Evolutionary conservation across 92 coral and sea anemone species (phyloP).

Genomic region (Epizoanthus ramosus): DNA sequence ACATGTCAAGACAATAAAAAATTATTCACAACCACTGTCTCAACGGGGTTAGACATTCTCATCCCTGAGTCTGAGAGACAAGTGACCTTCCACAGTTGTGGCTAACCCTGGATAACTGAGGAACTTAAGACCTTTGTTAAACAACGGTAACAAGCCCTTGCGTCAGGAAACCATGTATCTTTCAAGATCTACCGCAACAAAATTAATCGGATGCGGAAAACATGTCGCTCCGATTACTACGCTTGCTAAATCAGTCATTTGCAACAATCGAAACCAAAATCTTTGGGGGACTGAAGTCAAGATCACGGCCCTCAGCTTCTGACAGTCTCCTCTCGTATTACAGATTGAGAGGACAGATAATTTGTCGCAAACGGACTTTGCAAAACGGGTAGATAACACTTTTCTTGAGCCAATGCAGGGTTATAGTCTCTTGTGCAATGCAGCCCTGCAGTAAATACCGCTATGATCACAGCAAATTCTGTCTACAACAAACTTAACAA

Average conservation of each 20-base stretch:
- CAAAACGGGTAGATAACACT: not conserved
- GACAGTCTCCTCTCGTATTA: not conserved
- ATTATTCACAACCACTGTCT: slow-evolving; percentile 16
- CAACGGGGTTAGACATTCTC: slow-evolving; percentile 25
- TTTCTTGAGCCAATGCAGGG: slow-evolving; percentile 7
- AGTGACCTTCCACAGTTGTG: slow-evolving; percentile 17
- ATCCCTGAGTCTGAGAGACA: slow-evolving; percentile 25
- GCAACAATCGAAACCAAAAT: slow-evolving; percentile 14
- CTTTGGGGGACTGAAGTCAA: slow-evolving; percentile 36
- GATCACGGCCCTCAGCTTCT: not conserved
- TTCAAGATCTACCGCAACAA: slow-evolving; percentile 26
- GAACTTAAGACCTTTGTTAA: slow-evolving; percentile 22
- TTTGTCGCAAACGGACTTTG: slow-evolving; percentile 20
- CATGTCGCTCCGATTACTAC: slow-evolving; percentile 9
- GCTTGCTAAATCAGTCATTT: not conserved
- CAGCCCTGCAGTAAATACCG: too few relatives aligned
- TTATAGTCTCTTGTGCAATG: not conserved
- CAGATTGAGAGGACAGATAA: slow-evolving; percentile 18
- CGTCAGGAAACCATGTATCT: not conserved
- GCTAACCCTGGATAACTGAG: slow-evolving; percentile 30
- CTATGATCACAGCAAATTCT: too few relatives aligned
- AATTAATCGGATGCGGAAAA: slow-evolving; percentile 26
- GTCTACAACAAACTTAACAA: too few relatives aligned
- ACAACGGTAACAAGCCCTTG: slow-evolving; percentile 33
- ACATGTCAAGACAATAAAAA: slow-evolving; percentile 23